A percentile compares a stretch with the other conserved stretches of the same genome.
Evolutionary conservation across 2,113 vertebrate species (phyloP).

Genomic region (Merops nubicus): DNA sequence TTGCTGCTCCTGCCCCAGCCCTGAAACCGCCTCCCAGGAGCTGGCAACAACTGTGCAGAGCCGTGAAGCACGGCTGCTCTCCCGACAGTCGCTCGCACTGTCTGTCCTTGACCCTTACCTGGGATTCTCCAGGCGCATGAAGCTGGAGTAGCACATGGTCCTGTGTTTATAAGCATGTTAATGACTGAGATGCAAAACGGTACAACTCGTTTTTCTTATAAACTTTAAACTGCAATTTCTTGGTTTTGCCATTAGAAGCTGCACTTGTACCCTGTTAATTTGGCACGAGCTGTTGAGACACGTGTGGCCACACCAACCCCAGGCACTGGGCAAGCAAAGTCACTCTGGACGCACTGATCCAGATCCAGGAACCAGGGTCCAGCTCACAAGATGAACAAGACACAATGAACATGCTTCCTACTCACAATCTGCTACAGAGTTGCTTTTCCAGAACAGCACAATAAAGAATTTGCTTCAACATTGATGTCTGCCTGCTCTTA

Average conservation of each 20-base stretch:
- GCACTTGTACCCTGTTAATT: not conserved
- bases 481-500: not conserved
- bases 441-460: not conserved
- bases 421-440: not conserved
- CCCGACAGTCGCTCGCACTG: not conserved
- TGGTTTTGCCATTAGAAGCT: not conserved
- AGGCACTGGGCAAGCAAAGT: fast-evolving
- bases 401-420: not conserved
- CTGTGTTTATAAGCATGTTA: conserved; percentile 50
- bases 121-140: not conserved
- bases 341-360: not conserved
- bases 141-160: not conserved
- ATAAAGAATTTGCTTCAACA: not conserved
- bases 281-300: fast-evolving
- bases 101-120: not conserved
- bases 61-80: not conserved
- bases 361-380: not conserved
- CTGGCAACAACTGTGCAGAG: fast-evolving
- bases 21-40: not conserved
- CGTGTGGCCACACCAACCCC: fast-evolving
- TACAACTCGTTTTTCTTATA: not conserved
- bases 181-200: conserved; percentile 12
- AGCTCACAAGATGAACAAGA: not conserved
- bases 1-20: not conserved
- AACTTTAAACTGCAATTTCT: conserved; percentile 10